Evolutionary conservation across 2,888 invertebrate genomes (phyloP).

Genomic region (Nomada fabriciana): DNA sequence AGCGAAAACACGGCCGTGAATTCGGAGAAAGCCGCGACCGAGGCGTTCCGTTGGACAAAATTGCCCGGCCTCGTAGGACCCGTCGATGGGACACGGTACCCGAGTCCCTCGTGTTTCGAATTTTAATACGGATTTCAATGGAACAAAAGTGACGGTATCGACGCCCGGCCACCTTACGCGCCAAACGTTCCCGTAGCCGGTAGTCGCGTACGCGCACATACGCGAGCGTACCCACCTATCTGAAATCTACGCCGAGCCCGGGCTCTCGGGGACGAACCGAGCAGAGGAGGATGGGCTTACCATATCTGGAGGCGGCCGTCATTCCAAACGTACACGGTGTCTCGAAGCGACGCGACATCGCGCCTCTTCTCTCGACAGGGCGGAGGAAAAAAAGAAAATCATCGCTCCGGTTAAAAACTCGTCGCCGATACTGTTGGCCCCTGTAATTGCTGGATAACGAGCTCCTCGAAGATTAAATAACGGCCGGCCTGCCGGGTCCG

Average conservation of each 20-base stretch:
- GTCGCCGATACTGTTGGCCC: slow-evolving; percentile 27
- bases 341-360: slow-evolving; percentile 52
- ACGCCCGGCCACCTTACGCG: slow-evolving; percentile 81
- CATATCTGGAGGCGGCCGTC: slow-evolving; percentile 63
- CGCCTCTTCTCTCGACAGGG: not conserved
- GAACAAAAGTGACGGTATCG: slow-evolving; percentile 76
- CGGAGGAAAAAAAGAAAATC: slow-evolving; percentile 4
- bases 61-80: slow-evolving; percentile 19
- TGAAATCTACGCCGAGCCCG: slow-evolving; percentile 61
- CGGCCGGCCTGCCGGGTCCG: slow-evolving; percentile 22
- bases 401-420: slow-evolving; percentile 32
- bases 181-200: slow-evolving; percentile 61
- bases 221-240: slow-evolving; percentile 52
- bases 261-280: slow-evolving; percentile 60
- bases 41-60: not conserved
- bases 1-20: slow-evolving; percentile 35
- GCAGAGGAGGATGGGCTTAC: slow-evolving; percentile 60
- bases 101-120: slow-evolving; percentile 52
- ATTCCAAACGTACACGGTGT: slow-evolving; percentile 64
- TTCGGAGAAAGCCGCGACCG: slow-evolving; percentile 38
- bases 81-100: slow-evolving; percentile 18
- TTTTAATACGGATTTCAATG: slow-evolving; percentile 52
- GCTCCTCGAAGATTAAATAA: slow-evolving; percentile 53
- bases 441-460: slow-evolving; percentile 56
- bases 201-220: slow-evolving; percentile 1